Evolutionary conservation across 1,140 invertebrate genomes (phyloP), one percentile per base, ranked within the genome.

Genomic region (Drosophila obscura): DNA sequence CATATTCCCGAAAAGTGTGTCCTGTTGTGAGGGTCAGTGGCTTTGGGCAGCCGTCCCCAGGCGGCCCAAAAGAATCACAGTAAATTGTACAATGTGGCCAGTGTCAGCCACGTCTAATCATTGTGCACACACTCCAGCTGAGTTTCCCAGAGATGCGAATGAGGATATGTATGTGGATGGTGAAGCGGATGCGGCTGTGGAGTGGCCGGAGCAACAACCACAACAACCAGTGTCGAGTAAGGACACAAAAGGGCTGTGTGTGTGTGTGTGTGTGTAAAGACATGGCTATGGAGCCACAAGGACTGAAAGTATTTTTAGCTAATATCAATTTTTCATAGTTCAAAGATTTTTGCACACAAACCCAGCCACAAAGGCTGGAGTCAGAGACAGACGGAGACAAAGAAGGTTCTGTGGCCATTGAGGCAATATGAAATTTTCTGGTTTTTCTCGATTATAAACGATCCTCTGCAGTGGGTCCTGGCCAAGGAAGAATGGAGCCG

Each of bases 251-350:
- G 61, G 59, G 45, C 31, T 24, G 3, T 24, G 26, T 28, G 6
- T 28, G 26, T 52, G 35, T 35, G 4, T 11, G 3, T 39, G 11
- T 39, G 35, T 39, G 60, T 46, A 55, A 64, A 62, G 55, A 72
- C 74, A 79, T 81, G 48, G 78, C 52, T 26, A 7, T 46, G 62
- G 59, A 44, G 49, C 50, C 66, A 65, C 63, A 89, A 89, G 84
- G 80, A 89, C 84, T 74, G 57, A 88, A 88, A 89, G 83, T 89
- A 88, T 88, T 89, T 88, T 88, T 80, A 88, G 83, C 83, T 89
- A 88, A 88, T 88, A 88, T 88, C 83, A 88, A 88, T 88, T 88
- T 88, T 88, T 88, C 83, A 88, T 88, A 88, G 83, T 89, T 88
- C 83, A 88, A 88, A 88, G 83, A 88, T 89, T 88, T 89, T 80